Evolutionary conservation across 2,113 vertebrate species (phyloP).

Genomic region (Nothocercus nigrocapillus): DNA sequence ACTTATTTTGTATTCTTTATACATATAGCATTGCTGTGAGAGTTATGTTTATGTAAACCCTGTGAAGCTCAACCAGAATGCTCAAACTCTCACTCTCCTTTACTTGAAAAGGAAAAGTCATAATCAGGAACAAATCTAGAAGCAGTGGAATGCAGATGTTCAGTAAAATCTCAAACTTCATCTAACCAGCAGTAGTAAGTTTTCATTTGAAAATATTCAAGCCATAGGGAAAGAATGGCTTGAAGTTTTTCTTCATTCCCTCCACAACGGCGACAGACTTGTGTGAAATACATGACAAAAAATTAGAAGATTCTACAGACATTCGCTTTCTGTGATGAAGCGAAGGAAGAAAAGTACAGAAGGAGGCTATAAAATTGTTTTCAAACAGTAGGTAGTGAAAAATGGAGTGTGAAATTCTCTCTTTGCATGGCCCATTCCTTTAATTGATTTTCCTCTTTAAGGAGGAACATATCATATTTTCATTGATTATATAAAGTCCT

Average conservation of each 20-base stretch:
- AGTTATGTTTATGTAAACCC: background rate
- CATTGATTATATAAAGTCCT: background rate
- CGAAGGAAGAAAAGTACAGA: background rate
- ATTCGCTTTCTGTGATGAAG: background rate
- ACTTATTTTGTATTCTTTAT: background rate
- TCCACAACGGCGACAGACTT: background rate
- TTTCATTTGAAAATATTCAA: background rate
- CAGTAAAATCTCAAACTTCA: background rate
- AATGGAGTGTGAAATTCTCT: background rate
- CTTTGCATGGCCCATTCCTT: background rate
- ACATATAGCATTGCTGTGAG: background rate
- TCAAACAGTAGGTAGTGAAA: background rate
- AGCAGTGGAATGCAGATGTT: background rate
- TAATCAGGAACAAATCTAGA: background rate
- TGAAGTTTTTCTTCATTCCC: background rate
- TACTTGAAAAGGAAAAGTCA: background rate
- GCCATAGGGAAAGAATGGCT: background rate
- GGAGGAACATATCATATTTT: background rate
- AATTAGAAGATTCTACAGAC: accelerated
- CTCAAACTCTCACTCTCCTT: background rate
- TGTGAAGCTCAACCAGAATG: background rate
- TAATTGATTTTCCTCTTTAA: background rate
- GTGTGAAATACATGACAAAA: background rate
- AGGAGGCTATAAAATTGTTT: background rate
- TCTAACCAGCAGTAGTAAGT: background rate